Evolutionary conservation across 2,797 vertebrate genomes (phyloP).

Genomic region (Tauraco hartlaubi): DNA sequence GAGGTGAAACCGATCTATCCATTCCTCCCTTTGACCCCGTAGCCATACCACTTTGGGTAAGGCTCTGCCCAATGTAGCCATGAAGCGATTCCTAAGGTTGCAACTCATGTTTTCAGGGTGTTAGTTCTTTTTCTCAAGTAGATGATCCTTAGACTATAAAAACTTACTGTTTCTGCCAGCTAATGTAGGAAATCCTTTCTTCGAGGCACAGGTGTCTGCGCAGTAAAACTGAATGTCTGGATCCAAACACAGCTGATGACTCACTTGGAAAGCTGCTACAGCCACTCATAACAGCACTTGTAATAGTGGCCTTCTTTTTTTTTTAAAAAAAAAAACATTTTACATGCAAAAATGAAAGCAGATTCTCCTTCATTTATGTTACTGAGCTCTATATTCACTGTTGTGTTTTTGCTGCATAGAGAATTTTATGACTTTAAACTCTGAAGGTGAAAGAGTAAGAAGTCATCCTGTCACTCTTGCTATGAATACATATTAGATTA

Average conservation of each 20-base stretch:
- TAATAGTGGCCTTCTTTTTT: not conserved
- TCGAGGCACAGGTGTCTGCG: not conserved
- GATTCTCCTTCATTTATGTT: not conserved
- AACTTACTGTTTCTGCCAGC: not conserved
- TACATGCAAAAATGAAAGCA: not conserved
- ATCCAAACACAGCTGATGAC: conserved; percentile 26
- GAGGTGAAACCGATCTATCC: not conserved
- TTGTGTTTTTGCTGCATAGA: not conserved
- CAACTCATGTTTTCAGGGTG: not conserved
- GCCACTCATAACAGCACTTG: not conserved
- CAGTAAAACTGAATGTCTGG: conserved; percentile 15
- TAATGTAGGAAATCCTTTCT: conserved; percentile 1
- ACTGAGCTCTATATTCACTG: not conserved
- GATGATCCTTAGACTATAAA: not conserved
- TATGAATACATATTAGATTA: not conserved
- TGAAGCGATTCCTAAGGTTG: not conserved
- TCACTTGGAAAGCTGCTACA: conserved; percentile 26
- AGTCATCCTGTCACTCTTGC: not conserved
- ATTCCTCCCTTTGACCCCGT: not conserved
- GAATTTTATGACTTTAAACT: not conserved
- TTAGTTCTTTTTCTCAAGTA: not conserved
- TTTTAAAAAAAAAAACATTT: not conserved
- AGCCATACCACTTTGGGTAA: not conserved
- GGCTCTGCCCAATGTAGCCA: not conserved
- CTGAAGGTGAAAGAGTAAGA: conserved; percentile 10